phyloP scores from a whole-genome alignment of 2,888 invertebrate genomes.

The Ariolimax columbianus region DNA sequence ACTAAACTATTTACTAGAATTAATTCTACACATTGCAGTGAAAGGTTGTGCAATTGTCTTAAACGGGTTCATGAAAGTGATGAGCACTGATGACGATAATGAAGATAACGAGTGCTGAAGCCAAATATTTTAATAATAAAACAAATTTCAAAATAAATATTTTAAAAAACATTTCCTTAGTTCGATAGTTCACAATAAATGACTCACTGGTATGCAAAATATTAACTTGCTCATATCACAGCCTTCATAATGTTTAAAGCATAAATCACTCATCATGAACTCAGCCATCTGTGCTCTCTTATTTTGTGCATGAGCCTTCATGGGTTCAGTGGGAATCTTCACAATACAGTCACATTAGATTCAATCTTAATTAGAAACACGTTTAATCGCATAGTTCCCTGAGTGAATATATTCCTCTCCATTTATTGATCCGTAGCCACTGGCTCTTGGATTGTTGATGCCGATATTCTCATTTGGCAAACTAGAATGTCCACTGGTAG shows the following conservation, averaged over 20 bases:
- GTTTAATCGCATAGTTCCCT: neutral
- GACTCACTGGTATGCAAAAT: neutral
- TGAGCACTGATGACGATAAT: neutral
- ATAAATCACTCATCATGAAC: neutral
- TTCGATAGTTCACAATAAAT: neutral
- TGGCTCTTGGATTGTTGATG: neutral
- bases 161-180: neutral
- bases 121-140: neutral
- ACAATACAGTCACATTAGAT: neutral
- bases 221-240: constrained; percentile 1
- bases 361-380: neutral
- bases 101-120: neutral
- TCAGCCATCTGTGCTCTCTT: neutral
- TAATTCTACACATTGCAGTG: too few species aligned
- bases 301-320: neutral
- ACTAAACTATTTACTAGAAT: too few species aligned
- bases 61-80: too few species aligned
- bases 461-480: neutral
- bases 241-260: neutral
- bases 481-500: constrained; percentile 8
- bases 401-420: neutral
- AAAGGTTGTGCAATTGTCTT: too few species aligned
- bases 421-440: constrained; percentile 30
- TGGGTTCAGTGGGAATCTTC: neutral
- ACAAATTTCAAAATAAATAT: neutral